Evolutionary conservation across 2,797 vertebrate species (phyloP), one percentile per base, ranked within the genome.

Genomic region (Pantherophis alleghaniensis): DNA sequence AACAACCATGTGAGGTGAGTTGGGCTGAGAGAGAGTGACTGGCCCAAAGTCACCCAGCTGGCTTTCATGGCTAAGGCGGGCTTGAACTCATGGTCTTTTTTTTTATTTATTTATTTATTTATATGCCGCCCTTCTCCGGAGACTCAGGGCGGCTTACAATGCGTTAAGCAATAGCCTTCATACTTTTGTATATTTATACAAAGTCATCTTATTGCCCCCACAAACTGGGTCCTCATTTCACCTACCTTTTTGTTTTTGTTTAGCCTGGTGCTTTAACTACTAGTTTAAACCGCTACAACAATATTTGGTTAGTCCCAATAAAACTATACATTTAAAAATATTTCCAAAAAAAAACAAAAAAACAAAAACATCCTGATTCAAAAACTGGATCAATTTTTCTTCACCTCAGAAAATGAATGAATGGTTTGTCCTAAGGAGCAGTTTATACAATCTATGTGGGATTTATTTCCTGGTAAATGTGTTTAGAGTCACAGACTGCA

Each of bases 391-490:
- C 94, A 93, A 79, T 89, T 86, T 92, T 95, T 47, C 59, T 89
- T 95, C 1, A 0, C 90, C 92, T 95, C 87, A 93, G 95, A 94
- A 96, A 96, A 0, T 91, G 91, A 96, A 91, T 93, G 95, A 95
- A 96, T 90, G 91, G 93, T 93, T 89, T 0, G n/a, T 90, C 95
- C 93, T 93, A 96, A 22, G 13, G 93, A 95, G 93, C 90, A 92
- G 89, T 96, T 96, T 95, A 96, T 95, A 94, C 90, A 74, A 96
- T 42, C 88, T 42, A 4, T 89, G 37, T 89, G 57, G 57, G 57
- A 26, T 63, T 61, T 89, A 61, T 18, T 51, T 47, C 24, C 59
- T 47, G 26, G 59, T 63, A 89, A 87, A 74, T 79, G 53, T 55
- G 59, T 55, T 56, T 83, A 59, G 55, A 37, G 79, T 57, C 7